Percentiles rank a stretch among this genome's conserved stretches.
Conservation (phyloP, 2,113 vertebrate genomes). For the Prolemur simus region DNA sequence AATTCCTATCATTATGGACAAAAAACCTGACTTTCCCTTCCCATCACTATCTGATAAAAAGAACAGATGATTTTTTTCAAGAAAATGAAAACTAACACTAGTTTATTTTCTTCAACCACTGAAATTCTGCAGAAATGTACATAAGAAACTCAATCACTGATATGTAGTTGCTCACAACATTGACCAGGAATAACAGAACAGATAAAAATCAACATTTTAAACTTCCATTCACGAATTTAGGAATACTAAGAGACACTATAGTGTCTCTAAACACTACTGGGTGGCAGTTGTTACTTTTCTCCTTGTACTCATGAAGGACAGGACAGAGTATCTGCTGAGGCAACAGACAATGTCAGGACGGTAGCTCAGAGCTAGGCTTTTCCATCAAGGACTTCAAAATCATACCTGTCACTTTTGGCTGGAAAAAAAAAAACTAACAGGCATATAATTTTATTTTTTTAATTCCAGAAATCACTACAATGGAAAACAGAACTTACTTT, state of each 20-base stretch:
- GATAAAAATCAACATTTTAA: not conserved
- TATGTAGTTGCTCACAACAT: not conserved
- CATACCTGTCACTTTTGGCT: not conserved
- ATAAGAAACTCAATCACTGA: not conserved
- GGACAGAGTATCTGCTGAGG: not conserved
- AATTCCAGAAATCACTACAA: not conserved
- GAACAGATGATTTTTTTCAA: not conserved
- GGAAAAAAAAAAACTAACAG: not conserved
- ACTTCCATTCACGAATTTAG: not conserved
- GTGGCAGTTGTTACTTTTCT: not conserved
- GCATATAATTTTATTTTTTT: not conserved
- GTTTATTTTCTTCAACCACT: not conserved
- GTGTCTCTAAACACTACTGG: accelerated
- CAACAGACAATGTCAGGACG: no score
- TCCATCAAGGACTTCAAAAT: not conserved
- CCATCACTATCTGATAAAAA: not conserved
- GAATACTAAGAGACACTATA: no score
- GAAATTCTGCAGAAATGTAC: not conserved
- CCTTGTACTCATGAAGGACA: not conserved
- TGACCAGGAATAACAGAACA: not conserved
- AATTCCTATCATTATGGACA: not conserved
- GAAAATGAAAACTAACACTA: not conserved
- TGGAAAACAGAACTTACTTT: conserved; percentile 79
- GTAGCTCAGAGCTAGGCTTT: not conserved
- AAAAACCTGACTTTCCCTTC: not conserved